Conservation (phyloP, 1,140 invertebrate species). For the Cepaea nemoralis region DNA sequence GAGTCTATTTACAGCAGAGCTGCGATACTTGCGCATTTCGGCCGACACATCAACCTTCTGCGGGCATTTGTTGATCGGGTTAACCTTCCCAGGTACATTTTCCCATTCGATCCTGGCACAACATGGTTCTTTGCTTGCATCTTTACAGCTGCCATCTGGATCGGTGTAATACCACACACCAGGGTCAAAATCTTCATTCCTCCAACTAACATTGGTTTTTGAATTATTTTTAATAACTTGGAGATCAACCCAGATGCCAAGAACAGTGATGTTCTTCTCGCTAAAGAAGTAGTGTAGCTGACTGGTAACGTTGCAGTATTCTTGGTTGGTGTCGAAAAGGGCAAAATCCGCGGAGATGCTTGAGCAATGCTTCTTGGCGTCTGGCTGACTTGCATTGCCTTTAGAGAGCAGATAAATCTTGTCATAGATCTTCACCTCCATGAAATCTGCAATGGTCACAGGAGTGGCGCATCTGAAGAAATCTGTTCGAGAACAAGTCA, state of each 20-base stretch:
- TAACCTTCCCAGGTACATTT: too few relatives aligned
- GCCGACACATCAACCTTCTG: too few relatives aligned
- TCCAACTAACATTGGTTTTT: neutral
- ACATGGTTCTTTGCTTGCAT: neutral
- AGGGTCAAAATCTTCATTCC: neutral
- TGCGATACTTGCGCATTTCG: too few relatives aligned
- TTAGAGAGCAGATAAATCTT: neutral
- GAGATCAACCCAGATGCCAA: neutral
- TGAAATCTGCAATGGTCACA: neutral
- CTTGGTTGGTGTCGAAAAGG: neutral
- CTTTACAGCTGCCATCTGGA: neutral
- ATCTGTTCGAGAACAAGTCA: too few relatives aligned
- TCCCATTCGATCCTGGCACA: neutral
- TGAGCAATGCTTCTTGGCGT: neutral
- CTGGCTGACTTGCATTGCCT: neutral
- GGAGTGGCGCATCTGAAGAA: neutral
- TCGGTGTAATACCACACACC: neutral
- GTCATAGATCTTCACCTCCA: neutral
- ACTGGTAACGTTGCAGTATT: neutral
- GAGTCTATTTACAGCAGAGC: too few relatives aligned
- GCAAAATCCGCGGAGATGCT: neutral
- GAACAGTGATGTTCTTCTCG: neutral
- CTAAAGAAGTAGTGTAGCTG: neutral
- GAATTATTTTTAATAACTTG: neutral
- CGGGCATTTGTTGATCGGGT: too few relatives aligned